Base-by-base conservation (phyloP, 2,797 vertebrate species). In the Gobionotothen gibberifrons region DNA sequence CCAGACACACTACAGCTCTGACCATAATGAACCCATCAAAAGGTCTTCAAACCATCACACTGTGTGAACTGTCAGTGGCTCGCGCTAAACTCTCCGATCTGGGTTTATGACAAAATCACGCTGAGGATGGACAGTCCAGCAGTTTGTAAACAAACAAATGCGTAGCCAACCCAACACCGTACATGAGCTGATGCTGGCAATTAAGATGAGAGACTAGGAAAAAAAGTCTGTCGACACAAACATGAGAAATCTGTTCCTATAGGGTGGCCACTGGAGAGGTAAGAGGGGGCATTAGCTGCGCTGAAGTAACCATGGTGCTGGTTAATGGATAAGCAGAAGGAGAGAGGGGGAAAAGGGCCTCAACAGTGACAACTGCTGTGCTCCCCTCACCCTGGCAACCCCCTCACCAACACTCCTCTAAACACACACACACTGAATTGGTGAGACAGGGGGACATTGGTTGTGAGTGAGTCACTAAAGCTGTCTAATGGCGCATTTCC, bases 1-100 rank as follows among this genome's bases (percentile, higher is more conserved):
- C 67, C 71, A 84, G 74, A 85, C 80, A 85, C 72, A 84, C 69
- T 22, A 72, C 55, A 36, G 51, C 77, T 72, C 39, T 76, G 83
- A 90, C 89, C 78, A 85, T 89, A 85, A 83, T 82, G 85, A 90
- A 89, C 74, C 84, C 82, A 69, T 89, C 86, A 90, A 85, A 89
- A 85, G 82, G 74, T 83, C 84, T 73, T 83, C 72, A 48, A 69
- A 70, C 69, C 72, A 56, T 59, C 17, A 36, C 51, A 12, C 52
- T 53, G 57, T 14, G 2, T 52, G 55, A 83, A 71, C 69, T 8
- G 63, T 73, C 54, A 7, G 58, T 39, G 62, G 46, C 72, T 60
- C 40, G 2, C 5, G 14, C 14, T 77, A 69, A 85, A 78, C 73
- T 79, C 82, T 54, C 39, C 74, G 85, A 87, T 73, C 65, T n/a